Conservation (phyloP, 2,888 invertebrate genomes). For the Anodontia alba region DNA sequence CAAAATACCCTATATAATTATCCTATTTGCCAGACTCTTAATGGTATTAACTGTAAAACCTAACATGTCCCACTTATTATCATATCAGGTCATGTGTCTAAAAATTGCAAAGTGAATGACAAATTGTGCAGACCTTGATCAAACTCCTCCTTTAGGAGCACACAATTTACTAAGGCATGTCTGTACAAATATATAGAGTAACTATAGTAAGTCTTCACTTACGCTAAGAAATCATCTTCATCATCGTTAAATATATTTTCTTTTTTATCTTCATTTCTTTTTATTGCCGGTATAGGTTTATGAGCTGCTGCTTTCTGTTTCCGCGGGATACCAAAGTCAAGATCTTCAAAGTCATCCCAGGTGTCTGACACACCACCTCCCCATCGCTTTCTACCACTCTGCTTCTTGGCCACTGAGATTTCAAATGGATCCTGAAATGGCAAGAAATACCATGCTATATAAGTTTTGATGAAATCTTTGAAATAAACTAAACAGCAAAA, state of each 20-base stretch:
- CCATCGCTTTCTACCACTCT: slow-evolving; percentile 82
- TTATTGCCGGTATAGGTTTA: slow-evolving; percentile 66
- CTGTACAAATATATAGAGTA: no score
- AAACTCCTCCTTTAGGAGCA: no score
- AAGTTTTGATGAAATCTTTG: not conserved
- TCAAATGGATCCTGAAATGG: slow-evolving; percentile 59
- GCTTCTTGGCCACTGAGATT: slow-evolving; percentile 75
- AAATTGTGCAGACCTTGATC: no score
- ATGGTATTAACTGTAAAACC: no score
- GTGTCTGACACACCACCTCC: slow-evolving; percentile 79
- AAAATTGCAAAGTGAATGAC: no score
- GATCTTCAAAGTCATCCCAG: slow-evolving; percentile 82
- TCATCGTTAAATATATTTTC: slow-evolving; percentile 68
- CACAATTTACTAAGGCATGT: no score
- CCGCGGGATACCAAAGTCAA: slow-evolving; percentile 74
- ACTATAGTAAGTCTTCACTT: no score
- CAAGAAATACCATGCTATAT: no score
- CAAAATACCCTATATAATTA: no score
- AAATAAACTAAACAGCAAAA: not conserved
- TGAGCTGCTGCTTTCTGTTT: slow-evolving; percentile 71
- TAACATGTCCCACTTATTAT: no score
- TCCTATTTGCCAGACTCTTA: no score
- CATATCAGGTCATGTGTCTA: no score
- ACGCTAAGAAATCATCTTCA: slow-evolving; percentile 80
- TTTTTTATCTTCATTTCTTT: slow-evolving; percentile 65